Conservation (phyloP, 2,113 vertebrate genomes). For the Notechis scutatus region DNA sequence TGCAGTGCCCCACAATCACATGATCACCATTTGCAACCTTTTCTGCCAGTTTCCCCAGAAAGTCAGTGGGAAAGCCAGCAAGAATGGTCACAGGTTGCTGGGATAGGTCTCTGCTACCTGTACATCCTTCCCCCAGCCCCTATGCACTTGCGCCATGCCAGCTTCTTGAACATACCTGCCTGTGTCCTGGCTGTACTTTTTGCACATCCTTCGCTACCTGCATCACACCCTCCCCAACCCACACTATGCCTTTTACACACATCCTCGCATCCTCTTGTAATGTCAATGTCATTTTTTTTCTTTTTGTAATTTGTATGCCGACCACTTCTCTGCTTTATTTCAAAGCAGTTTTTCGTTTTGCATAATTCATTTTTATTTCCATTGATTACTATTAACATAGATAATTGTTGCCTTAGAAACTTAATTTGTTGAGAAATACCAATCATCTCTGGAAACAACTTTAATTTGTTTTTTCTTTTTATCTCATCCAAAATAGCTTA, state of each 20-base stretch:
- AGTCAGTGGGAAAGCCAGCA: too few species aligned
- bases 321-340: neutral
- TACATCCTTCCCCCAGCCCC: neutral
- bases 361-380: neutral
- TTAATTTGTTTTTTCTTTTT: neutral
- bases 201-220: neutral
- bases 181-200: neutral
- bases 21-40: too few species aligned
- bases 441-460: neutral
- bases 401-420: neutral
- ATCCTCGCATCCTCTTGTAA: neutral
- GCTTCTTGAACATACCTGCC: neutral
- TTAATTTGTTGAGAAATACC: neutral
- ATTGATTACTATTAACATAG: neutral
- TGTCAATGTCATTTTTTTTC: neutral
- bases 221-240: neutral
- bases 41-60: too few species aligned
- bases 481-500: neutral
- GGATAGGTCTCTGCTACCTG: too few species aligned
- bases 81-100: too few species aligned
- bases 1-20: too few species aligned
- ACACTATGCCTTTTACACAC: neutral
- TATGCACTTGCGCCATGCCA: neutral
- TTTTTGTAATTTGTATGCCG: neutral
- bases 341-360: neutral